Base-by-base conservation (phyloP, 2,113 vertebrate species). In the Poeciliopsis turrubarensis region DNA sequence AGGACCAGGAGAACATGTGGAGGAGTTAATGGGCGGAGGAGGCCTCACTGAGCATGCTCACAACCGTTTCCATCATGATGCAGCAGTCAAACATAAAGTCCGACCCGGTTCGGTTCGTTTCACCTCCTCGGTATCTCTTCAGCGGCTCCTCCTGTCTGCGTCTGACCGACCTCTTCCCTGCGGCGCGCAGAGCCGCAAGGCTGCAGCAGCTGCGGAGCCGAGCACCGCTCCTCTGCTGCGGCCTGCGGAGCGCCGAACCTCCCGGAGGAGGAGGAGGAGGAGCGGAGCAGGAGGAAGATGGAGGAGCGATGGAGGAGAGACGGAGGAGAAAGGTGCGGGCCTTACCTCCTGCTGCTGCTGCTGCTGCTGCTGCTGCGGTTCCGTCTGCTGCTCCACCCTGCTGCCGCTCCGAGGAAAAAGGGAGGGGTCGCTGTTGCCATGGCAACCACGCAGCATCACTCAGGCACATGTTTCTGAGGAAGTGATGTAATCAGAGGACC, bases 361-460 rank as follows among this genome's bases (percentile, higher is more conserved):
- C 73, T 79, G 77, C 86, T 87, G 51, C 34, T 78, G 60, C 60
- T 65, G 75, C 80, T 83, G 75, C 73, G 76, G 27, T 54, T 82
- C 72, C 7, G 65, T 80, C 80, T 81, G 75, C 73, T 79, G 77
- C 86, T 87, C 76, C 85, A 82, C 85, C 85, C 85, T 85, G 65
- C 70, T 64, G 34, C 73, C 68, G 65, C 17, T 70, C 70, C 57
- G 26, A 66, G 69, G 51, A 57, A 57, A 9, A 10, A 71, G 27
- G 72, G 47, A 27, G 29, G 15, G 37, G 73, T 71, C 70, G 81
- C 31, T 61, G 76, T 84, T 87, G 17, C 82, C 73, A 82, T 69
- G 76, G 79, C 27, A 68, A 84, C 75, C 57, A 34, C 26, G 29
- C n/a, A 14, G 81, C 37, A 37, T 69, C 14, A 17, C 67, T 25